Conservation (phyloP, 2,888 invertebrate genomes). For the Mesorhabditis spiculigera region DNA sequence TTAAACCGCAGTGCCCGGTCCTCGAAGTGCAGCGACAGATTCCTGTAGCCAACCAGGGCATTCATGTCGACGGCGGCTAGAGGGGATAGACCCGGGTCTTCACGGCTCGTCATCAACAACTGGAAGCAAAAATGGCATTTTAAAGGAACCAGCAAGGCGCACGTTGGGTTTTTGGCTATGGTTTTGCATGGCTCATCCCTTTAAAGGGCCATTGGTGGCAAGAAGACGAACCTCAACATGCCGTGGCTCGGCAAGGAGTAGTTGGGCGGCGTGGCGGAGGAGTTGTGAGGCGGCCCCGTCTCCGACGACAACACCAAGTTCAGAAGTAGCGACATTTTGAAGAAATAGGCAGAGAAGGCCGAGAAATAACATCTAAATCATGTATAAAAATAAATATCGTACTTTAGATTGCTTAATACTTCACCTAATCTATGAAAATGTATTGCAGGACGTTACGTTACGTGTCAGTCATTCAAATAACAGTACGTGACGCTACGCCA, state of each 20-base stretch:
- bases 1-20: slow-evolving; percentile 24
- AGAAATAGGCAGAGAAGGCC: neutral
- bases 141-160: no score
- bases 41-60: slow-evolving; percentile 31
- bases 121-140: slow-evolving; percentile 17
- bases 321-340: slow-evolving; percentile 10
- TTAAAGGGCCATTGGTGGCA: no score
- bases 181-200: no score
- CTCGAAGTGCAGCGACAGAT: slow-evolving; percentile 37
- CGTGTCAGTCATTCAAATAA: no score
- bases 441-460: no score
- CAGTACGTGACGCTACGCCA: no score
- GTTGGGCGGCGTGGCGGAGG: slow-evolving; percentile 29
- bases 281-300: slow-evolving; percentile 40
- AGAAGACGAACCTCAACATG: slow-evolving; percentile 30
- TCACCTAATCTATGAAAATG: no score
- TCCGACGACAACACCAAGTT: slow-evolving; percentile 32
- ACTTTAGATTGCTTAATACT: no score
- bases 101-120: slow-evolving; percentile 33
- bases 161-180: no score
- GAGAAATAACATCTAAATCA: slow-evolving; percentile 5
- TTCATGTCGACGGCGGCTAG: slow-evolving; percentile 31
- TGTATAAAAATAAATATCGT: no score
- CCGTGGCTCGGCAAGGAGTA: slow-evolving; percentile 34
- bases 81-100: slow-evolving; percentile 27